Percentiles rank a stretch among this genome's conserved stretches.
Conservation (phyloP, 2,113 vertebrate species). For the Rhynchopsitta pachyrhyncha region DNA sequence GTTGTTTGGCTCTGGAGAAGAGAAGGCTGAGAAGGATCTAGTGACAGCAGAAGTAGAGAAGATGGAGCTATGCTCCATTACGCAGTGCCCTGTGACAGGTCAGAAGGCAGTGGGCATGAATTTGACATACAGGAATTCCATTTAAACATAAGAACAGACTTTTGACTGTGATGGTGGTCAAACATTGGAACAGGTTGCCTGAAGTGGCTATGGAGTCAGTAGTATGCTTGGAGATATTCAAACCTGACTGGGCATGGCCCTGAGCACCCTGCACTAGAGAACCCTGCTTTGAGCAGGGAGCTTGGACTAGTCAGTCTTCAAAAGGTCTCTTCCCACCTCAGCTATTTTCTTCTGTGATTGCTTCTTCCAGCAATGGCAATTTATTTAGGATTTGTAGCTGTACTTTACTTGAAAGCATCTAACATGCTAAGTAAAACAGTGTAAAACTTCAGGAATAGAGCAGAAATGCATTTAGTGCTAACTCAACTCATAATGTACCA, state of each 20-base stretch:
- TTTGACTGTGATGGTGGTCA: not conserved
- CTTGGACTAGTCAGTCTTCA: not conserved
- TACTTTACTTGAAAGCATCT: not conserved
- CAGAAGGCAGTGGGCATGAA: not conserved
- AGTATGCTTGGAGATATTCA: not conserved
- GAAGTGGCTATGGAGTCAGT: not conserved
- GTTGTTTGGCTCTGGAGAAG: not conserved
- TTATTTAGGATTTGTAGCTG: not conserved
- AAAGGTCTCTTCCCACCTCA: not conserved
- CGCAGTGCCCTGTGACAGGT: not conserved
- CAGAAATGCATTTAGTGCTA: conserved; percentile 15
- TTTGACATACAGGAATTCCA: not conserved
- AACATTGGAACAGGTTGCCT: not conserved
- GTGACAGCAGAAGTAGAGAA: not conserved
- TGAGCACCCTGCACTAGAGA: not conserved
- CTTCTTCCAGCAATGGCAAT: not conserved
- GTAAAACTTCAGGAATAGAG: not conserved
- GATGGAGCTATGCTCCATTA: not conserved
- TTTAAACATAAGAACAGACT: not conserved
- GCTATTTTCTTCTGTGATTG: not conserved
- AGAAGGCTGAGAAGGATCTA: not conserved
- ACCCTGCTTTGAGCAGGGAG: not conserved
- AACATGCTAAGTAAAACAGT: not conserved
- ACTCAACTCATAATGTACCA: not conserved
- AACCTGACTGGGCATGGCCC: not conserved